Evolutionary conservation across 1,140 invertebrate genomes (phyloP), one percentile per base, ranked within the genome.

Genomic region (Drosophila setifemur): DNA sequence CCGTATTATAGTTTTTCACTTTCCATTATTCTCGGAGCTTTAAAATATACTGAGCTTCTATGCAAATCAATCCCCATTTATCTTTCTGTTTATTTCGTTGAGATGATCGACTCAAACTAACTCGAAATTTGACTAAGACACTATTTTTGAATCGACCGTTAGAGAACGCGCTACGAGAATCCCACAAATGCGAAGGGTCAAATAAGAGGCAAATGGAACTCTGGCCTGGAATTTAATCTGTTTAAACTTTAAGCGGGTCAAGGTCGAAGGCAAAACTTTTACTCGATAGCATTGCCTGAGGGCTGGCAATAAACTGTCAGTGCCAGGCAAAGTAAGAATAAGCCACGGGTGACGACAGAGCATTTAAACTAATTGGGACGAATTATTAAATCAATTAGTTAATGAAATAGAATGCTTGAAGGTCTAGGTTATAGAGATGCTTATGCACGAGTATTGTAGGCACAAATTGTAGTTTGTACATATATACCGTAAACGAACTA

Each of bases 341-440:
- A 12, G 60, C 54, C 40, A 21, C 5, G 37, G 58, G 45, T 66
- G 37, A 67, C 60, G 21, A 7, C 35, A 11, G 5, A 33, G 12
- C 23, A 67, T 43, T 67, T 35, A 2, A 67, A 52, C 63, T 67
- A 67, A 67, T 67, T 67, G 42, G 42, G 28, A 12, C 18, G 23
- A 67, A 67, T 67, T 67, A 35, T 37, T 25, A 26, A n/a, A n/a
- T 37, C 61, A 67, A 67, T 67, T 67, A 67, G 63, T 28, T 52
- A 67, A 67, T 67, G 60, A 26, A 52, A 21, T 35, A 28, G 7
- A 33, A 19, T 26, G 2, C 28, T 4, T 1, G 47, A 28, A 60
- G 21, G 54, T 40, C 33, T n/a, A n/a, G n/a, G n/a, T n/a, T n/a
- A n/a, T n/a, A 21, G 12, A 5, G 18, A 1, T 1, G 16, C 7